A percentile compares a stretch with the other conserved stretches of the same genome.
Evolutionary conservation across 2,888 invertebrate genomes (phyloP).

Genomic region (Melinaea marsaeus): DNA sequence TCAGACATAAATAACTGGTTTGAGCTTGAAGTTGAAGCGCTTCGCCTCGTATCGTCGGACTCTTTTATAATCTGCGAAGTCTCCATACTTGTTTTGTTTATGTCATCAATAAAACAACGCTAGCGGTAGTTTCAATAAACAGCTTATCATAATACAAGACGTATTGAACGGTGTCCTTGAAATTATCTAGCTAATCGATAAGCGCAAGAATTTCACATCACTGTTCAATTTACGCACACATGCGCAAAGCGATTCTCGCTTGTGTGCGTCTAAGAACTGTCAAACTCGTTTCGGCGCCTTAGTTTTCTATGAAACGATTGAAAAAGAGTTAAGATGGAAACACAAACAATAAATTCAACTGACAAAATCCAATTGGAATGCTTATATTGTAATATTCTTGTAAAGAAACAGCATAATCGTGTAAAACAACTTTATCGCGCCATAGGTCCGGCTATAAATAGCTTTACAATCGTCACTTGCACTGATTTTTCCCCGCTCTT

Average conservation of each 20-base stretch:
- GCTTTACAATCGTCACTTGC: constrained; percentile 62
- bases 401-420: constrained; percentile 33
- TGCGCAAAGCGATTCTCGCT: constrained; percentile 44
- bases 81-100: constrained; percentile 46
- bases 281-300: constrained; percentile 71
- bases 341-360: constrained; percentile 18
- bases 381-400: constrained; percentile 19
- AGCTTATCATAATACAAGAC: constrained; percentile 31
- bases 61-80: constrained; percentile 41
- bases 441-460: constrained; percentile 68
- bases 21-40: constrained; percentile 47
- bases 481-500: constrained; percentile 69
- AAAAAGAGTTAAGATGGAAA: constrained; percentile 27
- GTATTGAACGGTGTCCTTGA: constrained; percentile 58
- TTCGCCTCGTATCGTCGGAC: constrained; percentile 39
- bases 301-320: constrained; percentile 32
- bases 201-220: constrained; percentile 71
- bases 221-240: constrained; percentile 57
- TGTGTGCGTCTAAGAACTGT: constrained; percentile 66
- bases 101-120: constrained; percentile 8
- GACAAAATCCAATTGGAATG: constrained; percentile 40
- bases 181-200: constrained; percentile 73
- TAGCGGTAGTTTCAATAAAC: constrained; percentile 1
- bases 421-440: constrained; percentile 53
- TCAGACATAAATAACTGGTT: constrained; percentile 58